Evolutionary conservation across 2,797 vertebrate genomes (phyloP), one percentile per base, ranked within the genome.

Genomic region (Nannoperca australis): DNA sequence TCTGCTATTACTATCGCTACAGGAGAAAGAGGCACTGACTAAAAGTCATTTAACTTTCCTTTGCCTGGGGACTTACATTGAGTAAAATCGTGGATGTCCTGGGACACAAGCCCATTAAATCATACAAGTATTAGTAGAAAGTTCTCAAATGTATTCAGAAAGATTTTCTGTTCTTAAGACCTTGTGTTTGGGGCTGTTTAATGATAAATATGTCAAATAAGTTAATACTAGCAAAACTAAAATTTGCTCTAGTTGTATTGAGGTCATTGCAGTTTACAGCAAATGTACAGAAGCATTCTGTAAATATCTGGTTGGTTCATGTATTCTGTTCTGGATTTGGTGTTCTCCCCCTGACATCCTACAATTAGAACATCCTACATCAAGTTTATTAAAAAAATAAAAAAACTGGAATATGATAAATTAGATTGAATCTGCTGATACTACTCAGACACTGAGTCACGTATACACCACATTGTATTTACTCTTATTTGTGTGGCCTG

Each of bases 401-500:
- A 54, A 55, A 51, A 49, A 7, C 9, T 15, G n/a, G 9, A 50
- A 53, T 4, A 40, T 32, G 20, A 79, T 66, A 70, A 36, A 81
- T 60, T 34, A 20, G 9, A 20, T 42, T 44, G 58, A 53, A 65
- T 47, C 22, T 54, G 36, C 36, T 49, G 61, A 47, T 82, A n/a
- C 73, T 56, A 70, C 17, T 53, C 30, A 38, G 40, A 51, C 59
- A 44, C 64, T 76, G 73, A 71, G 56, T 77, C 54, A 78, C 66
- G 59, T 64, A 40, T 42, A 59, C 17, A 73, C 47, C 54, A 34
- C 15, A 73, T 70, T 70, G 49, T 76, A 72, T 61, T 86, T 76
- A 60, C 58, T 62, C 20, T 45, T 66, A 49, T 74, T 65, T 40
- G 34, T 61, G 22, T 55, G 36, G 59, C 36, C 18, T 50, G 78